Evolutionary conservation across 2,888 invertebrate species (phyloP), one percentile per base, ranked within the genome.

Genomic region (Agrotis ipsilon): DNA sequence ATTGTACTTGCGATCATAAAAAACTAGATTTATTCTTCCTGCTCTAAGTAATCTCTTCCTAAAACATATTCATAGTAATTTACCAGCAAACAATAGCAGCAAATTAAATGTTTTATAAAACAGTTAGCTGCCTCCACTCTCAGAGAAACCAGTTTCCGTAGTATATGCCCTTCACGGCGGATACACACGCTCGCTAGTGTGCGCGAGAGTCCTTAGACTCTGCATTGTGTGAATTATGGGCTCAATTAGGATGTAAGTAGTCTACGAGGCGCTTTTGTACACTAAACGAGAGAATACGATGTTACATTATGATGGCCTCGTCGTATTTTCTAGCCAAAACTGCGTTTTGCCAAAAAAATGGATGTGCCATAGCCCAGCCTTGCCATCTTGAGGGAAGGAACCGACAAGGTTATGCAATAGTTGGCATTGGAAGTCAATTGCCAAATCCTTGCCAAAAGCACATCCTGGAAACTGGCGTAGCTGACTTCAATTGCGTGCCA

Each of bases 141-240:
- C 68, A 80, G 76, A 79, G 81, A 84, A 85, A 85, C 85, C 74
- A 68, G 84, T 85, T 78, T 76, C 78, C 78, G 82, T 80, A 78
- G 86, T 78, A 61, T 77, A 76, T 86, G 86, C 85, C 85, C 85
- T 85, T 85, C 85, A 85, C 83, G 86, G 75, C 66, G 60, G 61
- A 16, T 84, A 81, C 80, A 78, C 84, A 85, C 72, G 71, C 45
- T 43, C 27, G 57, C 11, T n/a, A 60, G 67, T 83, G 66, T 70
- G 68, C 58, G 73, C 54, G 45, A 51, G 46, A 71, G 81, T 80
- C 85, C 83, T 85, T 81, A 85, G 62, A 68, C 55, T 66, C 61
- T 67, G 59, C 46, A 68, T 80, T 68, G 74, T 82, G 72, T 77
- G 69, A 74, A 71, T 76, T 82, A 68, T 73, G 66, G 67, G 46